phyloP scores from a whole-genome alignment of 37 sponge, comb jelly and placozoan species.

The Aphrocallistes beatrix region DNA sequence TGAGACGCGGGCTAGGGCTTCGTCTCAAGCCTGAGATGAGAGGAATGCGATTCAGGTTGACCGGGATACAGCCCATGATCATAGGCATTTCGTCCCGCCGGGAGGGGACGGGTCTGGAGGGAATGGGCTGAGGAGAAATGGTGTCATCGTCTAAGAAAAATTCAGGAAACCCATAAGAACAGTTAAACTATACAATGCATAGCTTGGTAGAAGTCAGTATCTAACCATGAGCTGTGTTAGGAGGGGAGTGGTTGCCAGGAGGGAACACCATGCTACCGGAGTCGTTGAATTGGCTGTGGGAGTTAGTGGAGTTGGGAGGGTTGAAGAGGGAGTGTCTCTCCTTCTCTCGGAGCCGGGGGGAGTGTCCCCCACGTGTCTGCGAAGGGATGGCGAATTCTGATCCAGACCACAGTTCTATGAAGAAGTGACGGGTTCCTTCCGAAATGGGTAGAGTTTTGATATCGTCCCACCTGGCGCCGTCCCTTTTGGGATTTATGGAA shows the following conservation, averaged over 20 bases:
- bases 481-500: background rate
- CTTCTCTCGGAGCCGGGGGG: background rate
- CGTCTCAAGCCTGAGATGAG: background rate
- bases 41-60: background rate
- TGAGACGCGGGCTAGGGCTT: background rate
- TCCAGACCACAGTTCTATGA: background rate
- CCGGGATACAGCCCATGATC: background rate
- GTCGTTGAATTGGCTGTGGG: background rate
- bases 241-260: too few relatives aligned
- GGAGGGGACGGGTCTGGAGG: background rate
- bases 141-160: background rate
- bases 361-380: background rate
- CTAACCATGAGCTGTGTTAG: too few relatives aligned
- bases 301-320: background rate
- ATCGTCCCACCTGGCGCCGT: background rate
- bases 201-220: too few relatives aligned
- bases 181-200: too few relatives aligned
- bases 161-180: too few relatives aligned
- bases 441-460: background rate
- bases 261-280: background rate
- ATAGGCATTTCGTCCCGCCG: background rate
- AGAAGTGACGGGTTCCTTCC: background rate
- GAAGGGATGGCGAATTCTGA: background rate
- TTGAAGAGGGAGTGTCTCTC: background rate
- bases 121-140: background rate